Evolutionary conservation across 2,113 vertebrate genomes (phyloP).

Genomic region (Syngnathoides biaculeatus): DNA sequence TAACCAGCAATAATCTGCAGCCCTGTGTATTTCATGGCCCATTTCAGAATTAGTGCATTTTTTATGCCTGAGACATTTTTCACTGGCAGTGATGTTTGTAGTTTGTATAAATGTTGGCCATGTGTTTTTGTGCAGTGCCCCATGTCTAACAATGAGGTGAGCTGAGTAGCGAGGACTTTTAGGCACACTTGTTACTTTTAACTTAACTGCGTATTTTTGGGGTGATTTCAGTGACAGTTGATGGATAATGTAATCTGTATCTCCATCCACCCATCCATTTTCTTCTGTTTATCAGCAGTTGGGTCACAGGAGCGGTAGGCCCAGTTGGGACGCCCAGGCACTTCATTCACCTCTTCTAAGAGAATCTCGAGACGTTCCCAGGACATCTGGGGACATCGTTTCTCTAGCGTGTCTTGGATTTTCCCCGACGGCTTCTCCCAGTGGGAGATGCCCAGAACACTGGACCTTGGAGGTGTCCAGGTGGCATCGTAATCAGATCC

Average conservation of each 20-base stretch:
- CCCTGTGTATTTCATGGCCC: slow-evolving; percentile 61
- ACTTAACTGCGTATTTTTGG: slow-evolving; percentile 35
- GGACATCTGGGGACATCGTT: too few relatives aligned
- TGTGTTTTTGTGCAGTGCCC: slow-evolving; percentile 48
- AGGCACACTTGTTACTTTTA: slow-evolving; percentile 42
- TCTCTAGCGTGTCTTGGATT: too few relatives aligned
- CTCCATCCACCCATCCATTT: too few relatives aligned
- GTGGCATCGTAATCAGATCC: too few relatives aligned
- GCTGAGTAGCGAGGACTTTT: slow-evolving; percentile 26
- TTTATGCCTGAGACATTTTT: slow-evolving; percentile 41
- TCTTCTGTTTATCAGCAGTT: too few relatives aligned
- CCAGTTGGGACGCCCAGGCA: too few relatives aligned
- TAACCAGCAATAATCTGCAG: slow-evolving; percentile 52
- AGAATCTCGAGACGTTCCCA: too few relatives aligned
- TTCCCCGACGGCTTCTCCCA: too few relatives aligned
- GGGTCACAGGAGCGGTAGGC: too few relatives aligned
- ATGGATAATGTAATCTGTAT: neutral
- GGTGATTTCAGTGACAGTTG: slow-evolving; percentile 18
- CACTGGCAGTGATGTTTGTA: slow-evolving; percentile 35
- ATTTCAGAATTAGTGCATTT: slow-evolving; percentile 63
- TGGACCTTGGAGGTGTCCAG: too few relatives aligned
- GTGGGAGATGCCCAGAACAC: too few relatives aligned
- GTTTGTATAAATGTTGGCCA: slow-evolving; percentile 20
- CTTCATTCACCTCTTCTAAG: too few relatives aligned
- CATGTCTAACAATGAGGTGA: slow-evolving; percentile 48